Base-by-base conservation (phyloP, 2,113 vertebrate genomes). In the Spea bombifrons region DNA sequence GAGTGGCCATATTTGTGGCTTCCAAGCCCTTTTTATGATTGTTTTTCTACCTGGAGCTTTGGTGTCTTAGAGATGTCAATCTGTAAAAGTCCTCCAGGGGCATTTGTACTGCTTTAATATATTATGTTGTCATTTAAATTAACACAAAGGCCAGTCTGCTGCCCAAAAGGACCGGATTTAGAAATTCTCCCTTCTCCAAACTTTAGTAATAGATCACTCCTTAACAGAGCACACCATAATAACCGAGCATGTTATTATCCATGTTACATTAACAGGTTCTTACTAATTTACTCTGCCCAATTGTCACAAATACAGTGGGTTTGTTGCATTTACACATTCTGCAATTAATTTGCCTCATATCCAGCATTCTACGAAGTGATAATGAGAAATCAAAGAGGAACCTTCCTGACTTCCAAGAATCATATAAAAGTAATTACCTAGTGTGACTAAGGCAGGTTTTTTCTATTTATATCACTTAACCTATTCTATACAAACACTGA, bases 391-490 rank as follows among this genome's bases (percentile, higher is more conserved):
- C 49, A 49, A 75, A 66, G 48, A 66, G 3, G 46, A 76, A 65
- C n/a, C 74, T 9, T 57, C 49, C 7, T 8, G 30, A 76, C 67
- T 76, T 67, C 74, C 74, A 45, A 57, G 74, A 76, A 76, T 67
- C 13, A 43, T 13, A 67, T 67, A 57, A 67, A 75, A 67, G 53
- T 57, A 48, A 57, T 47, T 43, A 76, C 48, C 15, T 67, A 57
- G 66, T 55, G 45, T 43, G 64, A 55, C 48, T 17, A 76, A 68
- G 53, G 49, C 50, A 48, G 15, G 13, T 55, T 16, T 76, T 67
- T 76, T 6, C 52, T 57, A 50, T 16, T 5, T 44, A 53, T 63
- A 16, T n/a, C 9, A 61, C 12, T 43, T 75, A 66, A 17, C 12
- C 16, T 52, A 53, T 43, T 55, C 15, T 59, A 72, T 57, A 59